A percentile compares a stretch with the other conserved stretches of the same genome.
Evolutionary conservation across 2,113 vertebrate species (phyloP).

Genomic region (Mystacornis crossleyi): DNA sequence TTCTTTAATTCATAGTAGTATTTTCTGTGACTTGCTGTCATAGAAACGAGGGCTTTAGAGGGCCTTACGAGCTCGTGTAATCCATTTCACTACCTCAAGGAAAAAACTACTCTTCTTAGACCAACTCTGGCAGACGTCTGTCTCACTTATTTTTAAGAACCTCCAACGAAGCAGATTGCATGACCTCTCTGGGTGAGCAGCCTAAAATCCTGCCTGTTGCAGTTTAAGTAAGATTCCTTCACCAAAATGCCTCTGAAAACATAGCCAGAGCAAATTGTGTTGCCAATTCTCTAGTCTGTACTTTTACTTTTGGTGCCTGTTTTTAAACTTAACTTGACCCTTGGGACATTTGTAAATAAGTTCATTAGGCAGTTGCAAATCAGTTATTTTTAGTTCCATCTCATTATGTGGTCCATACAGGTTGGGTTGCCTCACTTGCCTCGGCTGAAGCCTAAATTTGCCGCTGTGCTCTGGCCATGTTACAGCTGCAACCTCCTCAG

Average conservation of each 20-base stretch:
- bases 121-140: not conserved
- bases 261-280: not conserved
- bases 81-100: constrained; percentile 27
- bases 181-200: not conserved
- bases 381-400: not conserved
- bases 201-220: not conserved
- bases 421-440: rapidly evolving
- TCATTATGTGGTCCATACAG: not conserved
- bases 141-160: constrained; percentile 35
- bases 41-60: constrained; percentile 28
- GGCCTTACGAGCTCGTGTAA: not conserved
- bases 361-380: not conserved
- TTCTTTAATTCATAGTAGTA: constrained; percentile 27
- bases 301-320: not conserved
- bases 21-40: constrained; percentile 55
- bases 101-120: constrained; percentile 13
- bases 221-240: not conserved
- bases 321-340: not conserved
- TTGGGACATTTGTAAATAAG: not conserved
- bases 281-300: not conserved
- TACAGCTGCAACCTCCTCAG: not conserved
- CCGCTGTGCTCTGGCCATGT: rapidly evolving
- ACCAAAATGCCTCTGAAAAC: not conserved
- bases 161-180: not conserved
- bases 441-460: not conserved